Base-by-base conservation (phyloP, 2,888 invertebrate species). In the Bhutanitis thaidina region DNA sequence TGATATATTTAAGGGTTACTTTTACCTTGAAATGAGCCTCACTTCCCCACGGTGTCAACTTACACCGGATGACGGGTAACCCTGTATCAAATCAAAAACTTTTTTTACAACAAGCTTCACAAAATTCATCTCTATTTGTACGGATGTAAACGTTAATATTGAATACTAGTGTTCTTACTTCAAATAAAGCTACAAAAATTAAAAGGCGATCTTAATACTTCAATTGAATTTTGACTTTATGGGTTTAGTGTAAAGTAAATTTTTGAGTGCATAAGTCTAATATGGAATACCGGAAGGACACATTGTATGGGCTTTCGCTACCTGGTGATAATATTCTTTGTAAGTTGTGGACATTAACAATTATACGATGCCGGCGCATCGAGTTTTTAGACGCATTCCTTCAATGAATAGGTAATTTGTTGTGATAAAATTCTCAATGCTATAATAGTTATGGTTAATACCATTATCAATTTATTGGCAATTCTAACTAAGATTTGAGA, bases 321-420 rank as follows among this genome's bases (percentile, higher is more conserved):
- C 88, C 88, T 88, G 88, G 86, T 84, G 85, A 81, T 85, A 82
- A 84, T 82, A 71, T 74, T 73, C 72, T 77, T 81, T 81, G 84
- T 83, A 69, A 71, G 70, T 64, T 65, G 71, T 71, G 34, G 12
- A 34, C 71, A 71, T 65, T 71, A 71, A 79, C 80, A 83, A 81
- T 82, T 59, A 65, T 56, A 63, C 48, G 70, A 67, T 65, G 67
- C 68, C 66, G 65, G 38, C 13, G 12, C 65, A 60, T 65, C 62
- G 61, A 64, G 62, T 64, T 73, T 77, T 73, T 79, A 74, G 77
- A 77, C 76, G 77, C 78, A 85, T 84, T 85, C 82, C 75, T 64
- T 27, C 7, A 27, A 27, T 27, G 20, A 20, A 20, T 20, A 20
- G 20, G 20, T 5, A 20, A 20, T 20, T 20, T 20, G 20, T 20